phyloP scores from a whole-genome alignment of 2,888 invertebrate genomes.

The Pristionchus exspectatus region DNA sequence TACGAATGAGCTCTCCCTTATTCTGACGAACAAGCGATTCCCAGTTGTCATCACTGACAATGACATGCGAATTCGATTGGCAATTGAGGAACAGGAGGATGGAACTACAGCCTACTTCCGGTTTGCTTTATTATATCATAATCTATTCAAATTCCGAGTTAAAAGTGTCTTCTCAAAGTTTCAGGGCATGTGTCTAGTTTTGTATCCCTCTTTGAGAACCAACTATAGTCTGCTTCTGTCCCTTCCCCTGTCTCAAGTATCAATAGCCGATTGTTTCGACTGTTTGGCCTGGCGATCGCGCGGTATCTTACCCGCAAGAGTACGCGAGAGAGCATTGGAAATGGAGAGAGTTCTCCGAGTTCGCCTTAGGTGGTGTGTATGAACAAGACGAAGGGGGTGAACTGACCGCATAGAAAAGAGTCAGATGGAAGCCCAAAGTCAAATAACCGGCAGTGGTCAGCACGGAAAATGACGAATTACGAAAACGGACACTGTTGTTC shows the following conservation, averaged over 20 bases:
- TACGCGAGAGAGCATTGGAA: neutral
- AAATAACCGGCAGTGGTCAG: constrained; percentile 15
- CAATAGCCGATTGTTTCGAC: constrained; percentile 38
- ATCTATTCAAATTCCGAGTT: neutral
- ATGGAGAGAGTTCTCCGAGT: neutral
- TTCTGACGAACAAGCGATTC: constrained; percentile 70
- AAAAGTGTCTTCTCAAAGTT: neutral
- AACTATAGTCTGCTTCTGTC: constrained; percentile 21
- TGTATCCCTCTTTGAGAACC: too few relatives aligned
- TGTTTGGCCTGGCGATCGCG: neutral
- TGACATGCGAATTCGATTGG: constrained; percentile 72
- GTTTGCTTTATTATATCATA: constrained; percentile 17
- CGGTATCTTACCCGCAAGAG: neutral
- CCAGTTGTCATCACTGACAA: constrained; percentile 74
- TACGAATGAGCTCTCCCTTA: constrained; percentile 72
- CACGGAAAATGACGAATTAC: neutral
- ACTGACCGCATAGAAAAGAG: neutral
- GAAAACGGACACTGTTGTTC: constrained; percentile 4
- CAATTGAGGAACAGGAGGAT: constrained; percentile 73
- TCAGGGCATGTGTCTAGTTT: neutral
- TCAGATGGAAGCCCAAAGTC: neutral
- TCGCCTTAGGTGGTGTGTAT: neutral
- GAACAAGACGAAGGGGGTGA: neutral
- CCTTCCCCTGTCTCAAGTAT: constrained; percentile 2
- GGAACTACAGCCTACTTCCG: constrained; percentile 70